These are phyloP conservation scores for Venustaconcha ellipsiformis DNA, from an alignment of 1,140 invertebrate genomes.

Conservation along the genomic window DNA sequence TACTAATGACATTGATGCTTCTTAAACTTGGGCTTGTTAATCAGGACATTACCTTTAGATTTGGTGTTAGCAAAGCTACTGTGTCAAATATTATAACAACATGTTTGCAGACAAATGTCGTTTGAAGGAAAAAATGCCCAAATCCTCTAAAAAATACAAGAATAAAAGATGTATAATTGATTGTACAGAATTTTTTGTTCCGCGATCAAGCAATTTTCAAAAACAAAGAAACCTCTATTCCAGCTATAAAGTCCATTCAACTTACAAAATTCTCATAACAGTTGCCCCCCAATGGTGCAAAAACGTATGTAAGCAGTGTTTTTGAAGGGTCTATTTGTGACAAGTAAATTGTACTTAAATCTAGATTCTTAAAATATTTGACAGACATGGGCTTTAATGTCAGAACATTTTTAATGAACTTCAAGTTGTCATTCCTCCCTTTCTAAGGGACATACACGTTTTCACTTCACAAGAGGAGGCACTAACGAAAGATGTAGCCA, in stretches of 20 bases:
- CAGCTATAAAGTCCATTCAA: constrained; percentile 28
- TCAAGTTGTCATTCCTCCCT: constrained; percentile 18
- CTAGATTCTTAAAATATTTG: constrained; percentile 29
- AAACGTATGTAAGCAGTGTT: too few species aligned
- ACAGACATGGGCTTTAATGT: constrained; percentile 31
- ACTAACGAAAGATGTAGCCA: too few species aligned
- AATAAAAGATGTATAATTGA: too few species aligned
- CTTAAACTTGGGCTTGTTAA: constrained; percentile 4
- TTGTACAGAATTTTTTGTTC: too few species aligned
- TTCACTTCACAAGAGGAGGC: too few species aligned
- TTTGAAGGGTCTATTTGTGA: background rate
- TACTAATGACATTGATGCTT: too few species aligned
- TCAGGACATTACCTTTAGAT: constrained; percentile 26
- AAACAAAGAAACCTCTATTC: too few species aligned
- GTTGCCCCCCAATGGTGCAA: constrained; percentile 8
- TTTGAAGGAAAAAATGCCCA: too few species aligned
- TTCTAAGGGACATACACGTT: too few species aligned
- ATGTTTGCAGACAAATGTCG: too few species aligned
- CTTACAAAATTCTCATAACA: constrained; percentile 35
- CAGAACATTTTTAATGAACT: constrained; percentile 23
- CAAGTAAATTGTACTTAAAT: constrained; percentile 9
- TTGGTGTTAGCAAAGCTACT: constrained; percentile 8
- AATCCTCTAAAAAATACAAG: constrained; percentile 33
- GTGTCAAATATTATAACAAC: constrained; percentile 26
- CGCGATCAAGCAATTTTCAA: too few species aligned